Conservation (phyloP, 1,140 invertebrate genomes). For the Atta texana region DNA sequence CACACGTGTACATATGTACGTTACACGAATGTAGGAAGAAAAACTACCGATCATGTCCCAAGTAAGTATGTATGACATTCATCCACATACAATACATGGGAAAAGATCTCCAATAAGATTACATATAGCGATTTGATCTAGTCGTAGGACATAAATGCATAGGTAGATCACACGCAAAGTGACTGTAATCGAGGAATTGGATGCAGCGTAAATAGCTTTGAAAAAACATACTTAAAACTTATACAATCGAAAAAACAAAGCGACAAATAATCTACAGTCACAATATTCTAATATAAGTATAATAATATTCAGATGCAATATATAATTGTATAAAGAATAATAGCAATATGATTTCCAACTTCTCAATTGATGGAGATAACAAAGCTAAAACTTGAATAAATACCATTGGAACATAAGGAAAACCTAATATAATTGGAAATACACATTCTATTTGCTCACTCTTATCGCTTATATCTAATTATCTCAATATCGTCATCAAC, state of each 20-base stretch:
- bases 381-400: neutral
- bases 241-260: neutral
- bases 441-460: constrained; percentile 3
- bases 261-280: neutral
- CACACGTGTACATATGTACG: constrained; percentile 9
- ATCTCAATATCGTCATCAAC: neutral
- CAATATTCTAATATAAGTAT: neutral
- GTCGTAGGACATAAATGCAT: constrained; percentile 50
- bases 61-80: constrained; percentile 17
- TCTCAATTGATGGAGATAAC: constrained; percentile 12
- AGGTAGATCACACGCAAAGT: constrained; percentile 35
- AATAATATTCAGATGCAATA: neutral
- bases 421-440: constrained; percentile 14
- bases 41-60: constrained; percentile 50
- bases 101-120: constrained; percentile 42
- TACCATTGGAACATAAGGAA: neutral
- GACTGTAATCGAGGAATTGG: constrained; percentile 22
- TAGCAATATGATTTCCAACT: neutral
- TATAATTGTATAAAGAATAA: neutral
- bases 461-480: constrained; percentile 22
- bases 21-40: constrained; percentile 70
- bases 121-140: constrained; percentile 35
- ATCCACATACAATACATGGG: constrained; percentile 8
- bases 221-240: neutral
- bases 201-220: neutral